Evolutionary conservation across 2,888 invertebrate genomes (phyloP).

Genomic region (Cryptocheilus praepositus): DNA sequence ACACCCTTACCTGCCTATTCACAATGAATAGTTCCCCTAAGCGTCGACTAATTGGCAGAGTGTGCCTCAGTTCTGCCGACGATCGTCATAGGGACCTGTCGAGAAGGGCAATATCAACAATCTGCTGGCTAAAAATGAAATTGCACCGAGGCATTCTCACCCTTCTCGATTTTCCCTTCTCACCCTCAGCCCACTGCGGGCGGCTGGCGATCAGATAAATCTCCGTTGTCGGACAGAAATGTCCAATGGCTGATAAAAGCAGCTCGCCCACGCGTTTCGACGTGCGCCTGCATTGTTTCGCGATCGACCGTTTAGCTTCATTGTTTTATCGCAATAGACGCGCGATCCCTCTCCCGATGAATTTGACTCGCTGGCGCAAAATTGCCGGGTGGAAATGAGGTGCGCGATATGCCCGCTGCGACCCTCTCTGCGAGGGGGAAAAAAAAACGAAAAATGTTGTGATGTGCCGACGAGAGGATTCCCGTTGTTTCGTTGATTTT

Average conservation of each 20-base stretch:
- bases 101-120: conserved; percentile 44
- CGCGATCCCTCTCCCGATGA: conserved; percentile 5
- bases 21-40: too few relatives aligned
- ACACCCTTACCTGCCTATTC: too few relatives aligned
- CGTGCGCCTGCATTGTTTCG: conserved; percentile 42
- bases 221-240: conserved; percentile 36
- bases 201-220: conserved; percentile 43
- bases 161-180: too few relatives aligned
- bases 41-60: neutral
- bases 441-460: too few relatives aligned
- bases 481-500: too few relatives aligned
- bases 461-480: too few relatives aligned
- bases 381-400: neutral
- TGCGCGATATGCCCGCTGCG: too few relatives aligned
- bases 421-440: too few relatives aligned
- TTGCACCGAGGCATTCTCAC: conserved; percentile 27
- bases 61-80: neutral
- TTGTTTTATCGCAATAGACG: conserved; percentile 34
- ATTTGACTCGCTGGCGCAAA: neutral
- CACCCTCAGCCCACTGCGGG: too few relatives aligned
- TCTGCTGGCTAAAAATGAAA: conserved; percentile 49
- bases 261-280: too few relatives aligned
- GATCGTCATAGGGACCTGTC: conserved; percentile 44
- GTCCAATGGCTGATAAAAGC: conserved; percentile 53
- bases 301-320: conserved; percentile 45